Conservation (phyloP, 2,113 vertebrate genomes). For the Sander vitreus region DNA sequence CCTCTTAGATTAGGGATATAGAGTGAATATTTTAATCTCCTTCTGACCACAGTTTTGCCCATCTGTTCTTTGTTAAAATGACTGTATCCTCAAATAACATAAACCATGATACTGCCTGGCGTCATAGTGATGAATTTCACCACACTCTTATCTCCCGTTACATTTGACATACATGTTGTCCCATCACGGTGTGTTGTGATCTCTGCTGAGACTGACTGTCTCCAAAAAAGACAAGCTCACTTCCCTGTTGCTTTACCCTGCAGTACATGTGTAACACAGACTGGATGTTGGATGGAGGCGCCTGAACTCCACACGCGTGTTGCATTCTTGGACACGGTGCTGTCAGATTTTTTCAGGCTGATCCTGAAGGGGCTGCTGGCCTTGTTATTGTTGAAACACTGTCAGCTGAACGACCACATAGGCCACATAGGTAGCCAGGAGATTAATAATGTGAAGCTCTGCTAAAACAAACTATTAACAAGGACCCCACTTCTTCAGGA, state of each 20-base stretch:
- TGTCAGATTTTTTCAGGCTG: slow-evolving; percentile 31
- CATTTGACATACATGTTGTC: slow-evolving; percentile 1
- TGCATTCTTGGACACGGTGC: slow-evolving; percentile 23
- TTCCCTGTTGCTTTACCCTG: slow-evolving; percentile 3
- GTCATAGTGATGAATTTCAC: slow-evolving; percentile 23
- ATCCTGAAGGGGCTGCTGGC: slow-evolving; percentile 7
- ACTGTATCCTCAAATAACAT: background rate
- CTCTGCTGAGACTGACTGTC: background rate
- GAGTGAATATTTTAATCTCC: background rate
- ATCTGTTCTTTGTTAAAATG: slow-evolving; percentile 37
- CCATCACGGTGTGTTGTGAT: background rate
- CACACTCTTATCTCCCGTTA: background rate
- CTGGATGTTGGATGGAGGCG: slow-evolving; percentile 2
- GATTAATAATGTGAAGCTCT: slow-evolving; percentile 49
- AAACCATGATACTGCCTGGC: background rate
- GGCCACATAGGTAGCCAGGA: slow-evolving; percentile 28
- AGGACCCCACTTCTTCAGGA: slow-evolving; percentile 15
- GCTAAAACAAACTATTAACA: slow-evolving; percentile 59
- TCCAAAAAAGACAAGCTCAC: background rate
- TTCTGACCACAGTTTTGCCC: slow-evolving; percentile 10
- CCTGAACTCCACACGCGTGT: background rate
- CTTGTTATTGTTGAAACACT: slow-evolving; percentile 59
- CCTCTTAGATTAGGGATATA: background rate
- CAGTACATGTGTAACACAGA: background rate
- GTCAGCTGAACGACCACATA: slow-evolving; percentile 40